A percentile compares a stretch with the other conserved stretches of the same genome.
Conservation (phyloP, 2,888 invertebrate species). For the Crocallis elinguaria region DNA sequence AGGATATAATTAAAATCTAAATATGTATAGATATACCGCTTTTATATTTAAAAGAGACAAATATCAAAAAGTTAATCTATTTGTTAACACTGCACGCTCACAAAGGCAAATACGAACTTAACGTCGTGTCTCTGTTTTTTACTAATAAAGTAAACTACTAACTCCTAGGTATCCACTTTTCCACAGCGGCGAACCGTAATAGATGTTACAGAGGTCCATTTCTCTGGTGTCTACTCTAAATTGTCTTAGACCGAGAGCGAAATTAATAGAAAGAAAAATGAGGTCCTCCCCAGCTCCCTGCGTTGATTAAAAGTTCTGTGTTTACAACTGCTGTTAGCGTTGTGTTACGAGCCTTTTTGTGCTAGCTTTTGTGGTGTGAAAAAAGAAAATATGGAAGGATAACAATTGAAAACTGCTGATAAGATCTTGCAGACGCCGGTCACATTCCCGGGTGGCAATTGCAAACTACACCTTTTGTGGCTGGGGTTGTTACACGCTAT, state of each 20-base stretch:
- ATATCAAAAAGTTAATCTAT: too few relatives aligned
- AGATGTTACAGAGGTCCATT: slow-evolving; percentile 27
- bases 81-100: too few relatives aligned
- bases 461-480: too few relatives aligned
- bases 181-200: slow-evolving; percentile 20
- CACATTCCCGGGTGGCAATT: too few relatives aligned
- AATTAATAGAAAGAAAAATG: slow-evolving; percentile 33
- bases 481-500: too few relatives aligned
- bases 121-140: too few relatives aligned
- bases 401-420: background rate
- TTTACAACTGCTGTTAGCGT: slow-evolving; percentile 12
- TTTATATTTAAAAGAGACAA: too few relatives aligned
- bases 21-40: too few relatives aligned
- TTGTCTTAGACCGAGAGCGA: slow-evolving; percentile 29
- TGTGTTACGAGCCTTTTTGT: slow-evolving; percentile 2
- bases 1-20: too few relatives aligned
- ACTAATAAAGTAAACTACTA: background rate
- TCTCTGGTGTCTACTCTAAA: slow-evolving; percentile 28
- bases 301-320: slow-evolving; percentile 32
- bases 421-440: background rate
- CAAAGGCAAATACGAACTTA: background rate
- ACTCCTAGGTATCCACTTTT: background rate
- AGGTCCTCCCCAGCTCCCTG: slow-evolving; percentile 6
- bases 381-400: slow-evolving; percentile 1
- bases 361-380: background rate